phyloP scores from a whole-genome alignment of 2,888 invertebrate genomes.

The Campoplex nolae region DNA sequence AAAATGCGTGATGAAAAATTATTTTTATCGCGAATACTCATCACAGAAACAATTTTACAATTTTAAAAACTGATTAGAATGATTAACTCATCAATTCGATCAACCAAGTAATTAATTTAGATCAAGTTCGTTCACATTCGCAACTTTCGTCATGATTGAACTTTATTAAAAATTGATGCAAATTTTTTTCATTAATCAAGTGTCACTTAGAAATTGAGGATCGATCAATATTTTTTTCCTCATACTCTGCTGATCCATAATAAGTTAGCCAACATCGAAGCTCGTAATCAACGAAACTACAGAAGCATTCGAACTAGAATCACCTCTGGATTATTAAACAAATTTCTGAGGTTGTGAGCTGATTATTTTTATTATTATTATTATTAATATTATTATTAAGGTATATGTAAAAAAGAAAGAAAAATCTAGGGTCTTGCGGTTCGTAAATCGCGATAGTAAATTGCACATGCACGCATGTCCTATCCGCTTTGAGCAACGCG shows the following conservation, averaged over 20 bases:
- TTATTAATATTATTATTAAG: constrained; percentile 9
- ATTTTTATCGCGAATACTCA: background rate
- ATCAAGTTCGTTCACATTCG: background rate
- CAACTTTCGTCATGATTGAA: no score
- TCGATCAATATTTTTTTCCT: no score
- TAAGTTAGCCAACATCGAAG: background rate
- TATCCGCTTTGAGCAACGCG: constrained; percentile 65
- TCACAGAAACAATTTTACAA: background rate
- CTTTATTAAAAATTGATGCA: background rate
- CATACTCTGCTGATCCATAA: no score
- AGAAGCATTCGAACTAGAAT: background rate
- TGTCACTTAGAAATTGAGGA: no score
- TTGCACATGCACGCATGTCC: constrained; percentile 65
- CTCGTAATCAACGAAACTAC: background rate
- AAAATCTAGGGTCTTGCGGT: constrained; percentile 79
- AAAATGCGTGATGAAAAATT: background rate
- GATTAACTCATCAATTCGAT: background rate
- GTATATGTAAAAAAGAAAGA: constrained; percentile 68
- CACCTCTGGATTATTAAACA: background rate
- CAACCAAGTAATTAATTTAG: background rate
- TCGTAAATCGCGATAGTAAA: constrained; percentile 74
- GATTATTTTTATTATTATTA: background rate
- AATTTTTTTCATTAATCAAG: no score
- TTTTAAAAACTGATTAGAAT: background rate
- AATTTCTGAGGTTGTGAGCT: background rate